Evolutionary conservation across 2,113 vertebrate genomes (phyloP), one percentile per base, ranked within the genome.

Genomic region (Baryphthengus martii): DNA sequence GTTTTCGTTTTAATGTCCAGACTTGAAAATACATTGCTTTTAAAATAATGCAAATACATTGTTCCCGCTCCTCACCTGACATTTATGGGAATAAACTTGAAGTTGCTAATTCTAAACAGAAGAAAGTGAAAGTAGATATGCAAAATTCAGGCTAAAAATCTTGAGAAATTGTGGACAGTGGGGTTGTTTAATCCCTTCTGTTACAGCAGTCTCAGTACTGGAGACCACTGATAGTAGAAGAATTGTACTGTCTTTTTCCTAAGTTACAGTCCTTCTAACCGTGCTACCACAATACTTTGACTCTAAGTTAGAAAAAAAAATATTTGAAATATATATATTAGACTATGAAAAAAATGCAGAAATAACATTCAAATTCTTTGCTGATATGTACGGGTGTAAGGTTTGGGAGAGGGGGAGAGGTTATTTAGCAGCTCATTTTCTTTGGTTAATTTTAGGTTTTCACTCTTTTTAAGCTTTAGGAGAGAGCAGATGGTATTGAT

Each of bases 401-500:
- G 90, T 78, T 68, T 74, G 24, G 42, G 65, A 81, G 55, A 25
- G 59, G 42, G 39, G 80, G 63, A 84, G 31, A 74, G 35, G 67
- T 85, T 89, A 81, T 90, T 95, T 89, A 93, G 80, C 61, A 61
- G 65, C 40, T 92, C 49, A 3, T 88, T 90, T 84, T 84, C 86
- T 90, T 68, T 81, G 61, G 83, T 87, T 96, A 92, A 93, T 96
- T 96, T 96, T 96, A 95, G 88, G 44, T 45, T 95, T 95, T 89
- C 73, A 58, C 66, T 94, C 88, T 90, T 85, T 83, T 81, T 2
- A 4, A 85, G 90, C 66, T 72, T 78, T 93, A 92, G 73, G 58
- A 94, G 73, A 88, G 79, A 96, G 88, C 95, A 97, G 96, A 96
- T 96, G 96, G 95, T 89, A 95, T 78, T 82, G 93, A 92, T 96